Evolutionary conservation across 2,113 vertebrate genomes (phyloP).

Genomic region (Columba livia): DNA sequence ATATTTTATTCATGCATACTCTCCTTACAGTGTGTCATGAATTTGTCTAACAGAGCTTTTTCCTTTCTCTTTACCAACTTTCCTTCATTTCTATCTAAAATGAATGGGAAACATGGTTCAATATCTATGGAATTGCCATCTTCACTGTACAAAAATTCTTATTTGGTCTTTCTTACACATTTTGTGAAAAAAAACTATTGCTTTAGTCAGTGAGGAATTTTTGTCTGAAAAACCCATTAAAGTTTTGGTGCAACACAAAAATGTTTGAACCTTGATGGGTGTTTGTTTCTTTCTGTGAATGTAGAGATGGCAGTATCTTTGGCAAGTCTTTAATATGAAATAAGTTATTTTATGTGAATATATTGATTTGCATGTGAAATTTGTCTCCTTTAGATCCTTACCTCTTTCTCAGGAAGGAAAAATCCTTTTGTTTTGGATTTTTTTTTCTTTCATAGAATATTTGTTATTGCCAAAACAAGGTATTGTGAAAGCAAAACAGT

Average conservation of each 20-base stretch:
- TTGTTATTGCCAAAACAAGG: neutral
- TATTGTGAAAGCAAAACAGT: neutral
- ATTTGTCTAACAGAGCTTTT: neutral
- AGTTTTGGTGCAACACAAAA: neutral
- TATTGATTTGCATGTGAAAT: neutral
- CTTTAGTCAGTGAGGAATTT: neutral
- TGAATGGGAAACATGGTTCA: neutral
- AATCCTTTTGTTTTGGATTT: rapidly evolving
- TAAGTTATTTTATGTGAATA: too few relatives aligned
- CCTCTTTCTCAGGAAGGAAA: neutral
- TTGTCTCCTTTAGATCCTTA: neutral
- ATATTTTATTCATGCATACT: neutral
- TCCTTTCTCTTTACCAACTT: neutral
- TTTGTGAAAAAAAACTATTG: neutral
- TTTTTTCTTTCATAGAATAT: neutral
- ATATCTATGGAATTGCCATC: neutral
- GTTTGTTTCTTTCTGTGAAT: neutral
- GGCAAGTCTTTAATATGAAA: too few relatives aligned
- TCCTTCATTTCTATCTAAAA: neutral
- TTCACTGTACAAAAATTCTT: neutral
- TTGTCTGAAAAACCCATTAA: neutral
- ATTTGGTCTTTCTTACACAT: neutral
- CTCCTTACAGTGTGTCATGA: neutral
- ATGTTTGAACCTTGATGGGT: neutral
- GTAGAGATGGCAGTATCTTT: too few relatives aligned